Evolutionary conservation across 1,140 invertebrate species (phyloP).

Genomic region (Leptestheria dahalacensis): DNA sequence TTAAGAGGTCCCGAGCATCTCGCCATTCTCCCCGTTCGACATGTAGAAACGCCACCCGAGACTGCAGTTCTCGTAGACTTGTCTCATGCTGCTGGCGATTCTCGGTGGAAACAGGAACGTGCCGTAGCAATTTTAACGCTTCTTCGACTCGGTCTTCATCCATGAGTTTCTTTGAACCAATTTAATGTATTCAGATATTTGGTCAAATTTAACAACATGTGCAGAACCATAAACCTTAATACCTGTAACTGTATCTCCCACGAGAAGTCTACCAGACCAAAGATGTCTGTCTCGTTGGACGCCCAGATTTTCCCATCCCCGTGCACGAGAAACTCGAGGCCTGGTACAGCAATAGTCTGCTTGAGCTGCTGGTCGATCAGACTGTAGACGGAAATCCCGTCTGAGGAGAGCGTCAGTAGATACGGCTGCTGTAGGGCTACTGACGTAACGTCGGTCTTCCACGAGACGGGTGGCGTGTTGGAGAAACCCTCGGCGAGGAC

Average conservation of each 20-base stretch:
- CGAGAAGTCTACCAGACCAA: constrained; percentile 32
- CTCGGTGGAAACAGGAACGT: neutral
- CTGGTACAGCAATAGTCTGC: constrained; percentile 33
- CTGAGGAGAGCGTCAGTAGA: constrained; percentile 23
- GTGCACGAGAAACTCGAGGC: constrained; percentile 30
- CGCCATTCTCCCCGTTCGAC: neutral
- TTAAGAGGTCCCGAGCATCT: constrained; percentile 1
- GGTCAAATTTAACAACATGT: neutral
- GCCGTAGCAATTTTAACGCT: neutral
- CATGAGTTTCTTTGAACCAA: constrained; percentile 6
- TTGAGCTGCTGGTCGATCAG: constrained; percentile 36
- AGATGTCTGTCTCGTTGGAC: constrained; percentile 30
- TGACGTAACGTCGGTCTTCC: constrained; percentile 30
- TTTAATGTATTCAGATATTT: neutral
- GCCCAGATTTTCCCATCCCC: constrained; percentile 35
- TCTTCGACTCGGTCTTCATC: constrained; percentile 1
- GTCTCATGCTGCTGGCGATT: neutral
- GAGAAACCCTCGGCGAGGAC: constrained; percentile 36
- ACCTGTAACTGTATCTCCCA: constrained; percentile 34
- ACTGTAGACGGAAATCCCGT: constrained; percentile 22
- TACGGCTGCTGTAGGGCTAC: constrained; percentile 36
- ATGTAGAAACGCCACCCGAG: neutral
- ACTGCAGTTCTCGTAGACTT: neutral
- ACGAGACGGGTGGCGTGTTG: constrained; percentile 37
- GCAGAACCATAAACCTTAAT: neutral